Evolutionary conservation across 2,113 vertebrate species (phyloP).

Genomic region (Pontoporia blainvillei): DNA sequence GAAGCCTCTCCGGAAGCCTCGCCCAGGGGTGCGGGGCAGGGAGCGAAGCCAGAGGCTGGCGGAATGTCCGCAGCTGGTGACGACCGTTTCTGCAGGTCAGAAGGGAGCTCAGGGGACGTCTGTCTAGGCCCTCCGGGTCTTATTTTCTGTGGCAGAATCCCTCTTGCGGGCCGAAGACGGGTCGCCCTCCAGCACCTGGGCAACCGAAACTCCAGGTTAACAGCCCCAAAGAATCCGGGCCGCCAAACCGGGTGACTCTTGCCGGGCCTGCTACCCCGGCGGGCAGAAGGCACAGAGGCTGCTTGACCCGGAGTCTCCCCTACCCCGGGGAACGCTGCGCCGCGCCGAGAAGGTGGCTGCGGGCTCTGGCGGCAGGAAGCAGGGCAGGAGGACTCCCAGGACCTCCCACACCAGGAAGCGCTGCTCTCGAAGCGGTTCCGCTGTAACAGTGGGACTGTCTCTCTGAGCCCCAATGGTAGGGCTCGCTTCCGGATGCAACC

Average conservation of each 20-base stretch:
- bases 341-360: fast-evolving
- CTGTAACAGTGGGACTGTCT: not conserved
- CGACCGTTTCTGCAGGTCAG: not conserved
- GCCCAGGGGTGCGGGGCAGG: fast-evolving
- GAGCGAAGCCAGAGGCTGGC: not conserved
- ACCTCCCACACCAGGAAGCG: not conserved
- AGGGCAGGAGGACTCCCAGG: not conserved
- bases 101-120: not conserved
- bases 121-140: not conserved
- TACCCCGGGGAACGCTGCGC: fast-evolving
- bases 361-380: fast-evolving
- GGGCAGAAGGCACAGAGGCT: not conserved
- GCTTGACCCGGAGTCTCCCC: fast-evolving
- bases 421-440: not conserved
- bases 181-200: not conserved
- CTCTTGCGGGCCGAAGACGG: not conserved
- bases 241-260: not conserved
- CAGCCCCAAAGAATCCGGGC: not conserved
- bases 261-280: fast-evolving
- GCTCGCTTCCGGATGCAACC: not conserved
- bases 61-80: too few species aligned
- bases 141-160: not conserved
- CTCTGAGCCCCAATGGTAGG: not conserved
- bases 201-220: not conserved
- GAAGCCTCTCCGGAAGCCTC: not conserved